A percentile compares a stretch with the other conserved stretches of the same genome.
Conservation (phyloP, 2,888 invertebrate genomes). For the Oconnorella tubifera region DNA sequence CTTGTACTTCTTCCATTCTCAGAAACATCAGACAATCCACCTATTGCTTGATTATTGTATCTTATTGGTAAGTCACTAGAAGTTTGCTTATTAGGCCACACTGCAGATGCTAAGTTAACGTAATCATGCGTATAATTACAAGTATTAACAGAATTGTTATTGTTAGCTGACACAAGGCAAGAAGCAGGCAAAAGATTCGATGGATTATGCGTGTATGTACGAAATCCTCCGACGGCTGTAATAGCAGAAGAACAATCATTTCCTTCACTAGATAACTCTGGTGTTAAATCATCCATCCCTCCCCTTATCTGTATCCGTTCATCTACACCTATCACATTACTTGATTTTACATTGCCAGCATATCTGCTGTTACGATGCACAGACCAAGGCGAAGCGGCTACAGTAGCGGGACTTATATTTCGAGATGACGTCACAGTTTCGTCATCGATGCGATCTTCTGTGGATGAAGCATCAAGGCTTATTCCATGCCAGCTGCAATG, state of each 20-base stretch:
- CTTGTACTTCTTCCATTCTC: no score
- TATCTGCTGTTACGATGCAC: slow-evolving; percentile 1
- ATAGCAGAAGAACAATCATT: slow-evolving; percentile 1
- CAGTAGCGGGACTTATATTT: slow-evolving; percentile 7
- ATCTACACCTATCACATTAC: not conserved
- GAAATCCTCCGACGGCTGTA: not conserved
- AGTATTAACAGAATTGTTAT: no score
- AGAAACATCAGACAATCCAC: no score
- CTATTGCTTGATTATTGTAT: no score
- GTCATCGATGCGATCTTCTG: slow-evolving; percentile 15
- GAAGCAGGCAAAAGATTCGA: no score
- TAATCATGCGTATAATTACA: no score
- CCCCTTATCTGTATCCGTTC: slow-evolving; percentile 5
- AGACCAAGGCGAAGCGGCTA: slow-evolving; percentile 9
- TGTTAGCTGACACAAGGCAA: no score
- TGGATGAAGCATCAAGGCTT: slow-evolving; percentile 24
- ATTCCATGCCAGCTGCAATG: slow-evolving; percentile 25
- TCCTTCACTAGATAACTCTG: slow-evolving; percentile 1
- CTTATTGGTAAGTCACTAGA: no score
- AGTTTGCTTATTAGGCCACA: no score
- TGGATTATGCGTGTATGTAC: no score
- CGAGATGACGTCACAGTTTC: slow-evolving; percentile 16
- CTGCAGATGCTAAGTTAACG: no score
- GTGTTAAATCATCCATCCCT: not conserved
- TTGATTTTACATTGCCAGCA: not conserved